Evolutionary conservation across 1,140 invertebrate genomes (phyloP), one percentile per base, ranked within the genome.

Genomic region (Calosoma granatense): DNA sequence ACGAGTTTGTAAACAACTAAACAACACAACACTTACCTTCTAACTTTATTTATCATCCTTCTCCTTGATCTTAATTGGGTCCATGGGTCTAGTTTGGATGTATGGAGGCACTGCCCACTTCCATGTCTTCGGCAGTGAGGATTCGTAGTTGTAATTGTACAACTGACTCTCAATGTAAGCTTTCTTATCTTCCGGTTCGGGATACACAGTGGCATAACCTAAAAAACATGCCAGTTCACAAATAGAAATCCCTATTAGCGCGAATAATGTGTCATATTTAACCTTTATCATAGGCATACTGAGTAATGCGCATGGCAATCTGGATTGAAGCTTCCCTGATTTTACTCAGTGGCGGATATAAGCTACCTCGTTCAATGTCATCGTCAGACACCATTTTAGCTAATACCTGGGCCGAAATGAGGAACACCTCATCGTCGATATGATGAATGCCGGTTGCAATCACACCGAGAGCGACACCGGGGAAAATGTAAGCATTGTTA

Each of bases 401-500:
- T 9, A 98, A 74, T 14, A 85, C 61, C 81, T 94, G 79, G 54
- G 94, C 90, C 15, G 94, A 91, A 53, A 92, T 82, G 2, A 97
- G 76, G 77, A 97, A 97, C 64, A 94, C 80, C 63, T 89, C 86
- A 66, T 97, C 91, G 0, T 82, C 84, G 64, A 97, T 94, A 66
- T 92, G 89, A 66, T 92, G 87, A 6, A 92, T 88, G 30, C 88
- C 86, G 0, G 88, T 86, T 4, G 83, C 82, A 54, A 97, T 91
- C 14, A 94, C 90, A 17, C 92, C 94, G 2, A 97, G 76, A 19
- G 92, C 92, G 0, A 97, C 83, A 43, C 92, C 92, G 1, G 94
- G 94, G 75, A 97, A 97, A 59, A 97, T 96, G 72, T 97, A 97
- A 0, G 94, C 90, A 70, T 97, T 97, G 74, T 97, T 97, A 51